Evolutionary conservation across 92 coral and sea anemone species (phyloP), one percentile per base, ranked within the genome.

Genomic region (Zoanthus gigantus): DNA sequence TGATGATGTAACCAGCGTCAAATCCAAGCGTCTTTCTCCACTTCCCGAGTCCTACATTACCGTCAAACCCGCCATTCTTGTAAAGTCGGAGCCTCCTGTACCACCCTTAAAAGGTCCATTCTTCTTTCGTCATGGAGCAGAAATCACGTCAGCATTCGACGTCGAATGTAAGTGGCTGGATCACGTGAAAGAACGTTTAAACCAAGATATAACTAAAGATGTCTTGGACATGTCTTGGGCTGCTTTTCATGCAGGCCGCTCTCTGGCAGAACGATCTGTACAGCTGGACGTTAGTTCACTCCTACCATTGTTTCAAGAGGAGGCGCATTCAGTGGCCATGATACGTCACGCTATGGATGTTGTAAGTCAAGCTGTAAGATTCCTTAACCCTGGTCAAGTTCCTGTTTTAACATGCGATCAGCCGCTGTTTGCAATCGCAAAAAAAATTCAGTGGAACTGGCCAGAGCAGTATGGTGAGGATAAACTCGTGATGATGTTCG

Each of bases 321-420:
- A 58, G 61, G 90, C 95, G 8, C 72, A 69, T 58, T 90, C 93
- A 10, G 89, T 17, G 42, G 91, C 90, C 53, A 90, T 90, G 93
- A 92, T 92, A 29, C 87, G 93, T 48, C 93, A 90, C 72, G 90
- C 92, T 50, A 92, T 92, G 14, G 89, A 84, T 58, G 95, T 92
- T n/a, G 69, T 83, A 1, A 83, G 53, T 9, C 87, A 90, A 82
- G 93, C 91, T 12, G 91, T 90, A 15, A 31, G 42, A 71, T 87
- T 66, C 29, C 89, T 88, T 29, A 88, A 82, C 90, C n/a, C 65
- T 6, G 28, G 9, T 7, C 32, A 63, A 8, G 30, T n/a, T 3
- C 69, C 69, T 2, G 28, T 63, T 29, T 52, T 93, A 46, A 72
- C 90, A 44, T 90, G 90, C 42, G 93, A 93, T 88, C 95, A 93